These are phyloP conservation scores for Diplodus puntazzo DNA, from an alignment of 2,797 vertebrate species.

Conservation along the genomic window DNA sequence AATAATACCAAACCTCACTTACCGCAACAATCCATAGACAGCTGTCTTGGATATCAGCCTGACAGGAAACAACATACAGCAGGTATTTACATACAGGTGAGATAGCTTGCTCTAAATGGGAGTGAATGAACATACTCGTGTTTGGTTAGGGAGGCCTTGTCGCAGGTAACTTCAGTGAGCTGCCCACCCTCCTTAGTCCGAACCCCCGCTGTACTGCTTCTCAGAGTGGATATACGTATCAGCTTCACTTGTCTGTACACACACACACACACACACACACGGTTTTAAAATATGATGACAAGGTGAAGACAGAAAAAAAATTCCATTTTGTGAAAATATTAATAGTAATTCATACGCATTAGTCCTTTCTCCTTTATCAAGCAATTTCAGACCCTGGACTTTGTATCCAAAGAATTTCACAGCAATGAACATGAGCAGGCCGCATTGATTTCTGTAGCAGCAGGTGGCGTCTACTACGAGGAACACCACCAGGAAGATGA, in stretches of 20 bases:
- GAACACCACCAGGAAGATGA: conserved; percentile 85
- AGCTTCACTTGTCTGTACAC: conserved; percentile 79
- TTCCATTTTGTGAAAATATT: background rate
- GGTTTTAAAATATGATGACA: background rate
- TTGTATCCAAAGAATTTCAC: conserved; percentile 84
- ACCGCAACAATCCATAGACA: no score
- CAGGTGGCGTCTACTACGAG: conserved; percentile 85
- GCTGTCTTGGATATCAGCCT: background rate
- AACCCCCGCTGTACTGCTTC: conserved; percentile 66
- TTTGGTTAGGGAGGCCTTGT: conserved; percentile 86
- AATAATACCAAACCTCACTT: no score
- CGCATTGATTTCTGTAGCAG: conserved; percentile 86
- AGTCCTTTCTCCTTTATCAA: conserved; percentile 77
- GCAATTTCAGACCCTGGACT: conserved; percentile 73
- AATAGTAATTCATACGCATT: conserved; percentile 57
- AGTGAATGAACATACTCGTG: conserved; percentile 80
- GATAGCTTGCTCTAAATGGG: no score
- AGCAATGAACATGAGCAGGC: conserved; percentile 85
- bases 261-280: conserved; percentile 43
- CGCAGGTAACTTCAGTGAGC: conserved; percentile 80
- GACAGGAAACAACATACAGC: background rate
- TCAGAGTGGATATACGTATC: conserved; percentile 73
- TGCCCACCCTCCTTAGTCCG: conserved; percentile 63
- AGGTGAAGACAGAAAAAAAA: background rate
- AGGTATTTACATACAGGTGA: no score